These are phyloP conservation scores for Coryphaenoides rupestris DNA, from an alignment of 2,113 vertebrate genomes.

Conservation along the genomic window DNA sequence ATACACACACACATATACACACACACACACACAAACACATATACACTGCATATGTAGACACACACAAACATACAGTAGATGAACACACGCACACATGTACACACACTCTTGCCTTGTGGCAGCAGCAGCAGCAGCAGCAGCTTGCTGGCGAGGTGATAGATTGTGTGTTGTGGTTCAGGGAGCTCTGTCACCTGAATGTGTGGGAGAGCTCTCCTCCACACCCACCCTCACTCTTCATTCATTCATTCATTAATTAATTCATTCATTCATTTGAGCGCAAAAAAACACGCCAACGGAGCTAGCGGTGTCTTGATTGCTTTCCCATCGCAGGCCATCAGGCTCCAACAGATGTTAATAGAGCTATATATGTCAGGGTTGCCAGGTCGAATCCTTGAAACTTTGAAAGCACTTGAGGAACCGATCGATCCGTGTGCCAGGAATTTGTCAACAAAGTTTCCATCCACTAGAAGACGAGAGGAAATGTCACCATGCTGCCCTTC, in stretches of 20 bases:
- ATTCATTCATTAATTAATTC: too few species aligned
- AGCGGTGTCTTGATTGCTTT: slow-evolving; percentile 10
- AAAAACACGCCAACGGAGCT: not conserved
- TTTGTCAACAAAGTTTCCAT: slow-evolving; percentile 18
- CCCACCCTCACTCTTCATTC: slow-evolving; percentile 24
- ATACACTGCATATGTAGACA: not conserved
- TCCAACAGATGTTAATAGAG: slow-evolving; percentile 33
- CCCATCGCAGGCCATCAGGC: slow-evolving; percentile 22
- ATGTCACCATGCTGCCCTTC: slow-evolving; percentile 11
- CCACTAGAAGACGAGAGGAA: not conserved
- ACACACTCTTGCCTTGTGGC: slow-evolving; percentile 12
- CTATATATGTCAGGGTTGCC: slow-evolving; percentile 1
- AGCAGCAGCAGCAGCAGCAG: slow-evolving; percentile 49
- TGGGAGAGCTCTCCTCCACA: slow-evolving; percentile 57
- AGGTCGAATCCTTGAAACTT: slow-evolving; percentile 14
- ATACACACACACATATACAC: too few species aligned
- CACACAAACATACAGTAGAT: slow-evolving; percentile 6
- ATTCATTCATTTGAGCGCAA: too few species aligned
- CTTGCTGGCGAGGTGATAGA: slow-evolving; percentile 67
- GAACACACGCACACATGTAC: too few species aligned
- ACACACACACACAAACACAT: too few species aligned
- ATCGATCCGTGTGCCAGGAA: slow-evolving; percentile 22
- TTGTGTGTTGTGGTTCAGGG: slow-evolving; percentile 51
- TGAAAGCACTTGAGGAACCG: slow-evolving; percentile 22
- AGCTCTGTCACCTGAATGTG: slow-evolving; percentile 56